A percentile compares a stretch with the other conserved stretches of the same genome.
Conservation (phyloP, 2,888 invertebrate species). For the Cheilosia vernalis region DNA sequence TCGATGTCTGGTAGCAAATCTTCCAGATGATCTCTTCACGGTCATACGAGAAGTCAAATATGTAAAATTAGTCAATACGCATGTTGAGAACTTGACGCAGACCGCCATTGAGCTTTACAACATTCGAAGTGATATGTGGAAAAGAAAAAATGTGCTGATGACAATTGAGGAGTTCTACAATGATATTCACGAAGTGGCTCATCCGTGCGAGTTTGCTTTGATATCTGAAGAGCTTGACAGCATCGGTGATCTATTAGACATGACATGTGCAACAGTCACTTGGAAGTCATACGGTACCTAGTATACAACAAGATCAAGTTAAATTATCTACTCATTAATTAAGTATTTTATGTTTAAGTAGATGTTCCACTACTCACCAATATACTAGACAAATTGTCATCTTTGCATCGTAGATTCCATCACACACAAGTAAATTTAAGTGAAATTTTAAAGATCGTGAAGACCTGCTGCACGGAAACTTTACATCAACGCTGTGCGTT, state of each 20-base stretch:
- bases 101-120: conserved; percentile 78
- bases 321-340: too few species aligned
- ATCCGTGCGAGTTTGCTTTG: conserved; percentile 90
- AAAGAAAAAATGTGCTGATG: conserved; percentile 83
- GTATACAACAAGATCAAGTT: neutral
- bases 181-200: conserved; percentile 88
- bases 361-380: conserved; percentile 78
- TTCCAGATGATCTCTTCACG: conserved; percentile 52
- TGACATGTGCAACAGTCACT: conserved; percentile 88
- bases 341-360: conserved; percentile 58
- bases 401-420: conserved; percentile 78
- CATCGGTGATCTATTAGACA: conserved; percentile 88
- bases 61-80: conserved; percentile 7
- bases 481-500: conserved; percentile 89
- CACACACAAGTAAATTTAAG: conserved; percentile 86
- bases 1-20: conserved; percentile 49
- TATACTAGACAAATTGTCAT: conserved; percentile 78
- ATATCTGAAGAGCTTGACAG: conserved; percentile 89
- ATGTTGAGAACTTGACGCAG: conserved; percentile 76
- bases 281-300: conserved; percentile 91
- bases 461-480: conserved; percentile 89
- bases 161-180: conserved; percentile 92
- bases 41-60: conserved; percentile 67
- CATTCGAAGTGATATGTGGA: conserved; percentile 79
- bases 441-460: conserved; percentile 85